Conservation (phyloP, 2,113 vertebrate genomes). For the Anthoscopus minutus region DNA sequence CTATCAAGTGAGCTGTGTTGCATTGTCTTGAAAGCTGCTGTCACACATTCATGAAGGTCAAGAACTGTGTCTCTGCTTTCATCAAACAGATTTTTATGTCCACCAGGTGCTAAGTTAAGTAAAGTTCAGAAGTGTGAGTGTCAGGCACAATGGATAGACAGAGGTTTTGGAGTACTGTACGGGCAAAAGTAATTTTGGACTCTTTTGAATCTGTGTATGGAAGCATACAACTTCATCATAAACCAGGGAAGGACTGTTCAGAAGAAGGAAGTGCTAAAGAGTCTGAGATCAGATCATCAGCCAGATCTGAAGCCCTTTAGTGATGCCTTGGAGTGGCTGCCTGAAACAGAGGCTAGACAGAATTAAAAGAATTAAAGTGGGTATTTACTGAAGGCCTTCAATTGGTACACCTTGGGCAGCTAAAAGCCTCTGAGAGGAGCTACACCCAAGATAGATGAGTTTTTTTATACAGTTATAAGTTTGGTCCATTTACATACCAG, state of each 20-base stretch:
- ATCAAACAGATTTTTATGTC: constrained; percentile 23
- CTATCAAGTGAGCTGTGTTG: not conserved
- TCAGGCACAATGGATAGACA: not conserved
- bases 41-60: constrained; percentile 11
- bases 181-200: constrained; percentile 24
- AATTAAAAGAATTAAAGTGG: not conserved
- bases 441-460: not conserved
- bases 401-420: not conserved
- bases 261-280: not conserved
- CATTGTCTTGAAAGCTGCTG: not conserved
- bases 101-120: constrained; percentile 36
- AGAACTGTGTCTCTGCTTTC: not conserved
- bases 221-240: not conserved
- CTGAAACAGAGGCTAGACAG: not conserved
- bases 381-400: not conserved
- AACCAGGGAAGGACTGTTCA: not conserved
- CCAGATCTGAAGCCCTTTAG: not conserved
- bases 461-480: not conserved
- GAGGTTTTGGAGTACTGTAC: not conserved
- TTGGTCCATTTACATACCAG: not conserved
- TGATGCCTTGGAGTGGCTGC: not conserved
- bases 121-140: constrained; percentile 51
- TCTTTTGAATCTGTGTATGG: not conserved
- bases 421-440: not conserved
- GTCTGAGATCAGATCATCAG: not conserved